A percentile compares a stretch with the other conserved stretches of the same genome.
phyloP scores from a whole-genome alignment of 2,888 invertebrate species.

The Melolontha melolontha region DNA sequence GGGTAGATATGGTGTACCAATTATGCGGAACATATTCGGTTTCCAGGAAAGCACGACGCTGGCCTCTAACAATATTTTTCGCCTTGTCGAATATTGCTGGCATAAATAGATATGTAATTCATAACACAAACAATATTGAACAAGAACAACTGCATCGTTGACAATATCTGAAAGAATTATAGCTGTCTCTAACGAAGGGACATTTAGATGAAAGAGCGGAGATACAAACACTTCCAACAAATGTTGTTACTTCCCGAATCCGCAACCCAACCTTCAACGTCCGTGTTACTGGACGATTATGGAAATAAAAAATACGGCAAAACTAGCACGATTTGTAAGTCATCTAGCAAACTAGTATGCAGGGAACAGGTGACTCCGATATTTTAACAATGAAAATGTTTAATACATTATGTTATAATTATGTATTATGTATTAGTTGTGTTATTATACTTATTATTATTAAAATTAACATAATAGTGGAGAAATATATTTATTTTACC shows the following conservation, averaged over 20 bases:
- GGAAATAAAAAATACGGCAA: constrained; percentile 3
- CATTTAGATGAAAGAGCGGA: not conserved
- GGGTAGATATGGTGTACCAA: constrained; percentile 53
- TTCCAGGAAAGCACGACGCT: constrained; percentile 40
- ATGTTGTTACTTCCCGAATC: constrained; percentile 1
- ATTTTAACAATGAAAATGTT: too few species aligned
- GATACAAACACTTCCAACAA: constrained; percentile 4
- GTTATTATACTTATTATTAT: too few species aligned
- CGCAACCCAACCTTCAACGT: too few species aligned
- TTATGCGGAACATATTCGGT: constrained; percentile 16
- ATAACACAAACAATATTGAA: too few species aligned
- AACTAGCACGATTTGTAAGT: constrained; percentile 3
- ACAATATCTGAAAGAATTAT: too few species aligned
- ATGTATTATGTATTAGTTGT: too few species aligned
- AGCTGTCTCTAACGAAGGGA: too few species aligned
- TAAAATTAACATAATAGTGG: constrained; percentile 2
- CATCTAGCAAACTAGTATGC: not conserved
- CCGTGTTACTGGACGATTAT: not conserved
- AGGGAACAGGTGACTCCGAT: not conserved
- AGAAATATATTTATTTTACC: constrained; percentile 5
- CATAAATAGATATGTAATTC: too few species aligned
- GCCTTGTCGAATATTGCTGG: constrained; percentile 48
- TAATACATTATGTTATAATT: too few species aligned
- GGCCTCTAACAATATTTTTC: constrained; percentile 35
- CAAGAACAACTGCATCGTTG: too few species aligned